A percentile compares a stretch with the other conserved stretches of the same genome.
Evolutionary conservation across 1,140 invertebrate genomes (phyloP).

Genomic region (Drosophila tropicalis): DNA sequence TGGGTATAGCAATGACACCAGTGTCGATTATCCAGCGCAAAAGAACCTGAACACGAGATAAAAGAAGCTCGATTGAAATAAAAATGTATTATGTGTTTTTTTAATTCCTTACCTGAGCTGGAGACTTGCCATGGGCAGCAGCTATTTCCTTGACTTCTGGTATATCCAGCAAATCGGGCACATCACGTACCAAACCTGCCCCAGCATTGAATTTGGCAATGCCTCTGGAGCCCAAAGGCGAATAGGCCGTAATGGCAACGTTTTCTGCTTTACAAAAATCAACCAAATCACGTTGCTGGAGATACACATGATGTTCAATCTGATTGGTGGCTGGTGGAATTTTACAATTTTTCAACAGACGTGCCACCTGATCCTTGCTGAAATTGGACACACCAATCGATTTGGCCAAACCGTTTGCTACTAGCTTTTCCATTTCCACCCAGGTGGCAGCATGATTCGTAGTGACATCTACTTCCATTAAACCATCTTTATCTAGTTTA

Average conservation of each 20-base stretch:
- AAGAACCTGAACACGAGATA: slow-evolving; percentile 90
- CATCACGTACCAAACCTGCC: slow-evolving; percentile 78
- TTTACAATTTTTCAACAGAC: slow-evolving; percentile 86
- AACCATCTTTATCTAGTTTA: slow-evolving; percentile 85
- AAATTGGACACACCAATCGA: slow-evolving; percentile 93
- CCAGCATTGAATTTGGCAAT: slow-evolving; percentile 84
- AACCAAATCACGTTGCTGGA: slow-evolving; percentile 90
- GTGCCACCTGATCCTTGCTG: slow-evolving; percentile 87
- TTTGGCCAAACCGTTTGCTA: slow-evolving; percentile 86
- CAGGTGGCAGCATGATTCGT: slow-evolving; percentile 89
- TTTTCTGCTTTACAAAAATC: slow-evolving; percentile 89
- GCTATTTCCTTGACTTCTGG: slow-evolving; percentile 88
- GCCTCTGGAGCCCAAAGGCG: slow-evolving; percentile 91
- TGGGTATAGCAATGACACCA: slow-evolving; percentile 91
- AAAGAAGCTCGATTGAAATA: too few species aligned
- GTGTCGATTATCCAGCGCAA: slow-evolving; percentile 90
- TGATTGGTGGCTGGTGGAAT: slow-evolving; percentile 90
- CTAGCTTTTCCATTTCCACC: slow-evolving; percentile 91
- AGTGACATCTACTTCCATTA: slow-evolving; percentile 86
- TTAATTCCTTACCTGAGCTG: slow-evolving; percentile 85
- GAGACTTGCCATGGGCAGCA: slow-evolving; percentile 87
- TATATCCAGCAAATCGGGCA: slow-evolving; percentile 89
- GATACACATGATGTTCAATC: slow-evolving; percentile 92
- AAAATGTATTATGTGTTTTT: too few species aligned
- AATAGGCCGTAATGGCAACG: slow-evolving; percentile 92